Conservation (phyloP, 2,113 vertebrate species). For the Zosterops japonicus region DNA sequence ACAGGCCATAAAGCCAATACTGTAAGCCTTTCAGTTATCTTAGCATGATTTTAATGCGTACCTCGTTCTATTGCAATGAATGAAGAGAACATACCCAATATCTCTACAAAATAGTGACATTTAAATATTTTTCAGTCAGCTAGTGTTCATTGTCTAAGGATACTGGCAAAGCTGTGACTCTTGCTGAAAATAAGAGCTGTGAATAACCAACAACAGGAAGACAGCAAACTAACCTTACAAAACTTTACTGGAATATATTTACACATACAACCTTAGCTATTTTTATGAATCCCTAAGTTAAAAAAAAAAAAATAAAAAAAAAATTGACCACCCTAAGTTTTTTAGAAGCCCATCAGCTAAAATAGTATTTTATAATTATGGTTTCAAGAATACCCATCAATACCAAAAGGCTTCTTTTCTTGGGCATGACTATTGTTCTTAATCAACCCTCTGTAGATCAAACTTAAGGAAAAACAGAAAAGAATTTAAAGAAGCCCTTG, state of each 20-base stretch:
- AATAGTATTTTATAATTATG: not conserved
- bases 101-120: not conserved
- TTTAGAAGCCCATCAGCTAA: not conserved
- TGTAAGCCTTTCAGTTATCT: not conserved
- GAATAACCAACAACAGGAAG: not conserved
- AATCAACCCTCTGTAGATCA: not conserved
- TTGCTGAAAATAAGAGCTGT: not conserved
- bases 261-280: not conserved
- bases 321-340: too few species aligned
- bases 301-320: not conserved
- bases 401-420: not conserved
- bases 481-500: not conserved
- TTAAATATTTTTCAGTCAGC: not conserved
- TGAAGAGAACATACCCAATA: not conserved
- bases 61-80: not conserved
- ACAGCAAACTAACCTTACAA: not conserved
- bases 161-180: not conserved
- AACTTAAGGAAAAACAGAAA: not conserved
- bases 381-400: not conserved
- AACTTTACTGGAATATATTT: not conserved
- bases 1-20: not conserved
- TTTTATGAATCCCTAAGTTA: not conserved
- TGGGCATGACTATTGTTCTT: not conserved
- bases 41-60: not conserved
- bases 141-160: not conserved